These are phyloP conservation scores for Helleia helle DNA, from an alignment of 2,888 invertebrate species.

Conservation along the genomic window DNA sequence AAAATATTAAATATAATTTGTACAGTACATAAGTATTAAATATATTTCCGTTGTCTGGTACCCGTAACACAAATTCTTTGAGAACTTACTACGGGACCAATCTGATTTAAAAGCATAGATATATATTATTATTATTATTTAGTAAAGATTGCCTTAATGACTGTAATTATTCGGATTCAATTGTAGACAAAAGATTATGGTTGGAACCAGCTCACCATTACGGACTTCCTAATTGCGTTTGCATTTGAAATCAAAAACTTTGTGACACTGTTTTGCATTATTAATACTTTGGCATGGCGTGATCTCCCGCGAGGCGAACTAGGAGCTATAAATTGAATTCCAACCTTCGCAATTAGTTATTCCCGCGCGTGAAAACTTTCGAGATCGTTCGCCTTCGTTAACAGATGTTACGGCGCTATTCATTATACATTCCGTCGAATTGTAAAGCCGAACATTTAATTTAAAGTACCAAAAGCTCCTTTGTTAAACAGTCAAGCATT, in stretches of 20 bases:
- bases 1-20: too few relatives aligned
- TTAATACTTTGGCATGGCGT: conserved; percentile 68
- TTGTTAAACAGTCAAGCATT: conserved; percentile 61
- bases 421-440: conserved; percentile 74
- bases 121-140: too few relatives aligned
- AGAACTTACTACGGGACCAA: too few relatives aligned
- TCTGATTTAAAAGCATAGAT: too few relatives aligned
- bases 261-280: conserved; percentile 75
- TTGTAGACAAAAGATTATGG: conserved; percentile 44
- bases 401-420: conserved; percentile 74
- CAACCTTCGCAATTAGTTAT: conserved; percentile 74
- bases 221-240: conserved; percentile 70
- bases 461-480: conserved; percentile 66
- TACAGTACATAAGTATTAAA: too few relatives aligned
- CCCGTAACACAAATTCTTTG: too few relatives aligned
- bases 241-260: conserved; percentile 72
- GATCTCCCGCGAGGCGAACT: conserved; percentile 69
- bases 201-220: conserved; percentile 49
- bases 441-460: conserved; percentile 73
- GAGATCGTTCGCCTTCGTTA: conserved; percentile 74
- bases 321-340: conserved; percentile 73
- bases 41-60: too few relatives aligned
- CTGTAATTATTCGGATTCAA: conserved; percentile 27
- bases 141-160: too few relatives aligned
- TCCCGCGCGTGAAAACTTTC: conserved; percentile 74